Conservation (phyloP, 2,888 invertebrate genomes). For the Apamea crenata region DNA sequence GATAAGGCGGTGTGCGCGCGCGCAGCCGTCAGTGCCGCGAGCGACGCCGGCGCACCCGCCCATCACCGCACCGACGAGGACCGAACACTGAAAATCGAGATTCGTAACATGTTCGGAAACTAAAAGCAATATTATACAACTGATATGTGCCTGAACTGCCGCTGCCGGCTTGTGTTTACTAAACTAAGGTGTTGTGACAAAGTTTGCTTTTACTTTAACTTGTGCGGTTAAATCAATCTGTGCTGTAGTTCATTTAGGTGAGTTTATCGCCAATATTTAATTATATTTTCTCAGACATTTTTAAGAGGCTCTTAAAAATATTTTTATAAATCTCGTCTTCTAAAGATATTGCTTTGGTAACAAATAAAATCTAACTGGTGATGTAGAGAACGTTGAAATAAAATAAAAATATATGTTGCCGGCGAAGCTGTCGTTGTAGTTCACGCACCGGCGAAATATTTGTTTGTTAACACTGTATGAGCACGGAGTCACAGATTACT, state of each 20-base stretch:
- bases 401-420: constrained; percentile 40
- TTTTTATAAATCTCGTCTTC: background rate
- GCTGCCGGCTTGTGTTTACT: constrained; percentile 79
- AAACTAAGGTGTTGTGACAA: constrained; percentile 82
- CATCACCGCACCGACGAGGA: constrained; percentile 57
- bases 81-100: constrained; percentile 62
- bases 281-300: background rate
- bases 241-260: constrained; percentile 58
- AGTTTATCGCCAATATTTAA: constrained; percentile 38
- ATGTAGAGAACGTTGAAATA: constrained; percentile 5
- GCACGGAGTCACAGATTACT: constrained; percentile 19
- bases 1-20: constrained; percentile 83
- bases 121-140: constrained; percentile 79
- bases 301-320: background rate
- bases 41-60: constrained; percentile 79
- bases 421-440: constrained; percentile 24
- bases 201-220: constrained; percentile 76
- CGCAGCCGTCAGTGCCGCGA: constrained; percentile 81
- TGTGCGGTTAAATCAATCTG: constrained; percentile 71
- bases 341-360: constrained; percentile 1
- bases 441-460: constrained; percentile 60
- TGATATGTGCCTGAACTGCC: constrained; percentile 79
- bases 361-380: constrained; percentile 23
- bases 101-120: constrained; percentile 73
- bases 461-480: constrained; percentile 52